phyloP scores from a whole-genome alignment of 53 echinoderm and acorn worm genomes.

The Apostichopus leukothele region DNA sequence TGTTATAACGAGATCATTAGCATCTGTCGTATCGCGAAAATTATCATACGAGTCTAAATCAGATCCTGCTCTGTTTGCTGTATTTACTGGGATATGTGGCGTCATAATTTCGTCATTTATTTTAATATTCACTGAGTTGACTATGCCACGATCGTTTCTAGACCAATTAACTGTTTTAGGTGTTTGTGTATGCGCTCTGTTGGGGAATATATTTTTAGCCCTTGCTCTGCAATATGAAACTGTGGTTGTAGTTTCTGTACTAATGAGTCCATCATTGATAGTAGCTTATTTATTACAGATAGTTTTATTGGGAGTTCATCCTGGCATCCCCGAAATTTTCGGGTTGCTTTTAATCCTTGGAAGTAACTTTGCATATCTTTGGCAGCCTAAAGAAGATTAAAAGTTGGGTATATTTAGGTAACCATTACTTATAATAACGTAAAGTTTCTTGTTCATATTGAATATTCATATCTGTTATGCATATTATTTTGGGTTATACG shows the following conservation, averaged over 20 bases:
- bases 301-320: background rate
- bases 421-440: no score
- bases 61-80: background rate
- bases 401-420: no score
- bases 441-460: no score
- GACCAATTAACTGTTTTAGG: background rate
- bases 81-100: background rate
- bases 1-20: background rate
- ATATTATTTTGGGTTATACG: no score
- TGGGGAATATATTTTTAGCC: constrained; percentile 5
- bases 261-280: background rate
- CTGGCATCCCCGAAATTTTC: background rate
- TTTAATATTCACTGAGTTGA: background rate
- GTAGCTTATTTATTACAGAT: background rate
- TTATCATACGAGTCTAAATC: constrained; percentile 4
- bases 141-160: background rate
- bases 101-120: background rate
- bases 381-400: background rate
- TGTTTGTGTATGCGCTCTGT: constrained; percentile 1
- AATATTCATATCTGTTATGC: no score
- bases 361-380: background rate
- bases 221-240: constrained; percentile 12
- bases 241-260: background rate
- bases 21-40: background rate
- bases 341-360: background rate